Evolutionary conservation across 2,113 vertebrate species (phyloP).

Genomic region (Narcine bancroftii): DNA sequence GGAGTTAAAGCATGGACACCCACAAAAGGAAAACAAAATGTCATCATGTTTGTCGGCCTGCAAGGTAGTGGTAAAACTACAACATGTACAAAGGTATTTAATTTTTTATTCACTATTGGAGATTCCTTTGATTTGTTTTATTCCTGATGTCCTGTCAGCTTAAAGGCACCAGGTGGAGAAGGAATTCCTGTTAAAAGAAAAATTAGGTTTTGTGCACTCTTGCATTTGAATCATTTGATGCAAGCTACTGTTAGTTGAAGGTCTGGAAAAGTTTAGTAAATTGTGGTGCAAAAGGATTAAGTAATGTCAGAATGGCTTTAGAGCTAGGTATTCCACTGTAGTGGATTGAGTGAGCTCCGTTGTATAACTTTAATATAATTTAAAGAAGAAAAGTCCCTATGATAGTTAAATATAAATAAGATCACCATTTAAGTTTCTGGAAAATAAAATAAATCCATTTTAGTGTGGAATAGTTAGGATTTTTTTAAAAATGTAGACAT

Average conservation of each 20-base stretch:
- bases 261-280: neutral
- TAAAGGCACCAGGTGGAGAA: neutral
- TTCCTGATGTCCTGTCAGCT: neutral
- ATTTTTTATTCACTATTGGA: neutral
- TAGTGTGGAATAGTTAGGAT: too few relatives aligned
- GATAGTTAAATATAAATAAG: neutral
- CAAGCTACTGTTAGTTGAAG: neutral
- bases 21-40: conserved; percentile 95
- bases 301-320: neutral
- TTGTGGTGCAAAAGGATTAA: too few relatives aligned
- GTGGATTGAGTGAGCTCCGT: too few relatives aligned
- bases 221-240: neutral
- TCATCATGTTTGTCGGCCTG: conserved; percentile 98
- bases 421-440: neutral
- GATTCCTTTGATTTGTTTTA: neutral
- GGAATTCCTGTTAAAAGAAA: neutral
- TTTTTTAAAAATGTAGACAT: too few relatives aligned
- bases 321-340: neutral
- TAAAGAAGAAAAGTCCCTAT: neutral
- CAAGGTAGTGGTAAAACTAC: conserved; percentile 98
- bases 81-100: conserved; percentile 89
- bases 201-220: neutral
- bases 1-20: conserved; percentile 98
- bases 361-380: neutral
- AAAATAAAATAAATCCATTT: neutral